Conservation (phyloP, 1,140 invertebrate species). For the Proales similis region DNA sequence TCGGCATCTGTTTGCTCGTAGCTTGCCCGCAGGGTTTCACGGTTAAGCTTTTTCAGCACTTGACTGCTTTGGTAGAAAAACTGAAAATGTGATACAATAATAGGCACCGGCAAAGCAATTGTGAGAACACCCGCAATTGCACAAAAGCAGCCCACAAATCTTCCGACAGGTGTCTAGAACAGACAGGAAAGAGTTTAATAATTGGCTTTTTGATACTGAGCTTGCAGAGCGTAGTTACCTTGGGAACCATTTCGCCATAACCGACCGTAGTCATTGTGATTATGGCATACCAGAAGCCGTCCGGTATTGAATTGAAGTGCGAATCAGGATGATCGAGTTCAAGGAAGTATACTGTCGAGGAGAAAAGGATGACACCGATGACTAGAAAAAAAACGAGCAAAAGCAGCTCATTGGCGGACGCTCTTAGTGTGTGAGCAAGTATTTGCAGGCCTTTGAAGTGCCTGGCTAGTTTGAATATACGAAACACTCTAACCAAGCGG, state of each 20-base stretch:
- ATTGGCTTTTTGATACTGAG: slow-evolving; percentile 89
- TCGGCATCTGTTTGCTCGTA: no score
- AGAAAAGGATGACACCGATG: slow-evolving; percentile 93
- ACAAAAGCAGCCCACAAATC: no score
- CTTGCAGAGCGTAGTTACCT: no score
- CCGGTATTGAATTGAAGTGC: slow-evolving; percentile 91
- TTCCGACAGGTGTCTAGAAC: slow-evolving; percentile 53
- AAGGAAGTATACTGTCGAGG: slow-evolving; percentile 94
- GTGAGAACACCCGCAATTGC: no score
- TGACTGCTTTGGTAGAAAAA: neutral
- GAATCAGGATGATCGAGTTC: slow-evolving; percentile 89
- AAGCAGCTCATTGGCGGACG: slow-evolving; percentile 97
- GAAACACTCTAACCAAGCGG: slow-evolving; percentile 91
- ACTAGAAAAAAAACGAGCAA: slow-evolving; percentile 98
- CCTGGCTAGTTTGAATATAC: slow-evolving; percentile 95
- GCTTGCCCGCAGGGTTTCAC: no score
- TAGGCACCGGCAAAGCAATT: no score
- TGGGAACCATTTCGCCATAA: slow-evolving; percentile 78
- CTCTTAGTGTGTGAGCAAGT: slow-evolving; percentile 79
- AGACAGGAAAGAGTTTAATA: slow-evolving; percentile 53
- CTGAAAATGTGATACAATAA: no score
- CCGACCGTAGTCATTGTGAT: slow-evolving; percentile 96
- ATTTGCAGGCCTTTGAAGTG: slow-evolving; percentile 66
- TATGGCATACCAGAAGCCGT: slow-evolving; percentile 69
- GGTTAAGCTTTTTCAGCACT: neutral